Percentiles rank a stretch among this genome's conserved stretches.
Conservation (phyloP, 2,888 invertebrate species). For the Cryptus viduatorius region DNA sequence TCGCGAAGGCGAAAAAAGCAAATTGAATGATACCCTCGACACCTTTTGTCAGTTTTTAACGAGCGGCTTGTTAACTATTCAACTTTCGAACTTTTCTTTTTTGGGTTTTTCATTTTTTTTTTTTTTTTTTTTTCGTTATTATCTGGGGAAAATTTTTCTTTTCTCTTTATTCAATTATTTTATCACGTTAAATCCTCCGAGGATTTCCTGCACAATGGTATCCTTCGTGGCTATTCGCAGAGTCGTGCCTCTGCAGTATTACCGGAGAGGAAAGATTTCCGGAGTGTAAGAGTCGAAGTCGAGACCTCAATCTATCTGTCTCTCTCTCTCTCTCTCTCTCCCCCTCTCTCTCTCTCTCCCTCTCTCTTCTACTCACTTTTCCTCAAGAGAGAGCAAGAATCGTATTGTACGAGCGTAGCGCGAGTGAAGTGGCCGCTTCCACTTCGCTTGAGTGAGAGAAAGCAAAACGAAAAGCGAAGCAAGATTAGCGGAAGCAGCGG, state of each 20-base stretch:
- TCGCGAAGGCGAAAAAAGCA: background rate
- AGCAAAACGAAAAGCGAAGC: slow-evolving; percentile 46
- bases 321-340: slow-evolving; percentile 22
- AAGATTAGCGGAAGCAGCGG: slow-evolving; percentile 64
- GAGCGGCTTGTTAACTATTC: slow-evolving; percentile 2
- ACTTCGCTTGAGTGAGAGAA: slow-evolving; percentile 21
- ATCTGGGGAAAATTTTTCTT: slow-evolving; percentile 1
- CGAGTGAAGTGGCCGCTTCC: slow-evolving; percentile 23
- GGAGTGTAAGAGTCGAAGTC: slow-evolving; percentile 26
- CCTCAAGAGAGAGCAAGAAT: slow-evolving; percentile 16
- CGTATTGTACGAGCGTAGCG: slow-evolving; percentile 45
- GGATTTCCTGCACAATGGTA: slow-evolving; percentile 39
- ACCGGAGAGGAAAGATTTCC: slow-evolving; percentile 46
- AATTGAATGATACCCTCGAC: background rate
- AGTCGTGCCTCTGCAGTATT: slow-evolving; percentile 28
- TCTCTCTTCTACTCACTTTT: too few relatives aligned
- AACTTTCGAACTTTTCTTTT: background rate
- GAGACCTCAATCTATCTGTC: slow-evolving; percentile 34
- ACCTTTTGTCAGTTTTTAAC: background rate
- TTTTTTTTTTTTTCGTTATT: slow-evolving; percentile 5
- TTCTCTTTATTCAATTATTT: slow-evolving; percentile 32
- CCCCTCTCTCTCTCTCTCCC: slow-evolving; percentile 11
- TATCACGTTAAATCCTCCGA: slow-evolving; percentile 33
- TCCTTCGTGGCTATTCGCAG: slow-evolving; percentile 11
- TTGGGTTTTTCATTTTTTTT: background rate